phyloP scores from a whole-genome alignment of 2,888 invertebrate genomes.

The Chymomyza procnemis region DNA sequence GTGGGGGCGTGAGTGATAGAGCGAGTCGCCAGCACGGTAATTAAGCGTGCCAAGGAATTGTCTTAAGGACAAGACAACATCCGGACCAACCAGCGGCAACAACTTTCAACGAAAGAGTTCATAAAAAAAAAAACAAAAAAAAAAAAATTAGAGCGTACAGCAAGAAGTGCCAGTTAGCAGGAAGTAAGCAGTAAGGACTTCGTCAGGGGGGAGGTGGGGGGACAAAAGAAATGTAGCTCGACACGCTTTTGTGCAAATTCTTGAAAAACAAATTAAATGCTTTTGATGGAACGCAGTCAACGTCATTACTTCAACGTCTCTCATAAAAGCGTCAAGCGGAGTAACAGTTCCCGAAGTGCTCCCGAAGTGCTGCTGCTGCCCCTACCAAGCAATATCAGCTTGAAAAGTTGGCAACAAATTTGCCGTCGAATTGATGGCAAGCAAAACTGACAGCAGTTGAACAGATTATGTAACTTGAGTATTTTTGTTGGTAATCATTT shows the following conservation, averaged over 20 bases:
- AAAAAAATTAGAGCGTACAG: no score
- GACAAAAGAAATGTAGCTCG: constrained; percentile 8
- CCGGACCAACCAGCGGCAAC: constrained; percentile 34
- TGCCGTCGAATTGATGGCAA: background rate
- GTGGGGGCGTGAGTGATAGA: background rate
- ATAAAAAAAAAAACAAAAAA: constrained; percentile 61
- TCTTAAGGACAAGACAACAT: constrained; percentile 46
- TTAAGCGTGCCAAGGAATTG: constrained; percentile 59
- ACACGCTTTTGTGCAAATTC: constrained; percentile 39
- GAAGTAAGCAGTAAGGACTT: background rate
- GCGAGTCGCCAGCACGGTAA: constrained; percentile 42
- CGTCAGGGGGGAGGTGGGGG: background rate
- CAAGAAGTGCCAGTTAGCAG: background rate
- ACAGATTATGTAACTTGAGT: background rate
- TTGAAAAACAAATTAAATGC: constrained; percentile 45
- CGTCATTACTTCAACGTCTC: constrained; percentile 27
- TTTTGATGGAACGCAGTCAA: constrained; percentile 16
- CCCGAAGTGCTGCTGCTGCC: no score
- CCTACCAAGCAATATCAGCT: background rate
- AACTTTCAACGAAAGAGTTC: constrained; percentile 44
- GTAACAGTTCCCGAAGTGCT: background rate
- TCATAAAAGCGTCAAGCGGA: background rate
- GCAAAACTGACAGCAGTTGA: background rate
- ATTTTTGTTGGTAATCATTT: no score
- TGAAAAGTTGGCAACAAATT: background rate